phyloP scores from a whole-genome alignment of 1,140 invertebrate species.

The Armadillidium nasatum region DNA sequence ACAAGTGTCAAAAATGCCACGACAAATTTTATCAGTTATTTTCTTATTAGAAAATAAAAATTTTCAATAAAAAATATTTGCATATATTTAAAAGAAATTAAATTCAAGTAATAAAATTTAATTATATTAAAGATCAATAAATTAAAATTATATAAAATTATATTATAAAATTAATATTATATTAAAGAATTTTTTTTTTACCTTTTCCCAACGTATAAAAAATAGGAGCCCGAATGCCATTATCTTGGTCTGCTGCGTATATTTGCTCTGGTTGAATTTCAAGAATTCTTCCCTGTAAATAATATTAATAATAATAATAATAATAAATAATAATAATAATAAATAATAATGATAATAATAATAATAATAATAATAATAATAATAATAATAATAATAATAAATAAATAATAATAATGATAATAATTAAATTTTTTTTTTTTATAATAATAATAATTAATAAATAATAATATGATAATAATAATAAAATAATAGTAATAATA shows the following conservation, averaged over 20 bases:
- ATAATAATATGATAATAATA: no score
- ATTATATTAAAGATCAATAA: no score
- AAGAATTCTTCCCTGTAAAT: conserved; percentile 58
- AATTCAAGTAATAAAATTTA: no score
- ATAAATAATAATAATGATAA: conserved; percentile 40
- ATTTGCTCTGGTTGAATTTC: conserved; percentile 60
- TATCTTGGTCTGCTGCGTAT: conserved; percentile 71
- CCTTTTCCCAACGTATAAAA: conserved; percentile 60
- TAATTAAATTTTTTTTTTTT: no score
- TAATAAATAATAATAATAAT: background rate
- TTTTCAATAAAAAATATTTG: no score
- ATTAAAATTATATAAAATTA: no score
- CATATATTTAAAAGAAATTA: no score
- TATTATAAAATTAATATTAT: conserved; percentile 21
- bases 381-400: conserved; percentile 43
- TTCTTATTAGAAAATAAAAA: no score
- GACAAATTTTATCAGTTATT: no score
- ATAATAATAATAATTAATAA: conserved; percentile 26
- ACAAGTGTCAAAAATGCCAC: no score
- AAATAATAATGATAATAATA: conserved; percentile 3
- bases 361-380: conserved; percentile 23
- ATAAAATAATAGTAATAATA: no score
- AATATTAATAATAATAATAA: conserved; percentile 14
- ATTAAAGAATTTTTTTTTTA: conserved; percentile 43
- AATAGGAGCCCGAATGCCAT: conserved; percentile 70